phyloP scores from a whole-genome alignment of 2,797 vertebrate species.

The Tragopan temminckii region DNA sequence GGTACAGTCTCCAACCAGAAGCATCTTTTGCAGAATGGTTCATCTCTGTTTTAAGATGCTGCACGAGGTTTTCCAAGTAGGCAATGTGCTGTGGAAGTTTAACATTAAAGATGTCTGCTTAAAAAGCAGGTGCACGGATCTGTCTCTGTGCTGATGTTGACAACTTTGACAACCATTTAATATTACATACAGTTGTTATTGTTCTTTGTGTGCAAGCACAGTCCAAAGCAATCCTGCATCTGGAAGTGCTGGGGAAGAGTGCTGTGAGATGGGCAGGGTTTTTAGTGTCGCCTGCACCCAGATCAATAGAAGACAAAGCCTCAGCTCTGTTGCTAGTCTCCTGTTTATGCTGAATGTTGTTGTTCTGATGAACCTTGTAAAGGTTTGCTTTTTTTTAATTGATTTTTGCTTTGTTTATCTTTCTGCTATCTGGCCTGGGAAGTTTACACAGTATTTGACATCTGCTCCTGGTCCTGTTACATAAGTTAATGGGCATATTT shows the following conservation, averaged over 20 bases:
- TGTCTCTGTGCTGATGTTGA: not conserved
- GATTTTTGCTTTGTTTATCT: conserved; percentile 46
- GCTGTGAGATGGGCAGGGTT: not conserved
- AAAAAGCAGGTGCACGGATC: not conserved
- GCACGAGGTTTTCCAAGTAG: no score
- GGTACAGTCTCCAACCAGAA: conserved; percentile 76
- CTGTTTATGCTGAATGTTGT: not conserved
- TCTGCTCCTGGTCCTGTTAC: conserved; percentile 22
- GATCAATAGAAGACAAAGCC: not conserved
- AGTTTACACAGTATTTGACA: conserved; percentile 49
- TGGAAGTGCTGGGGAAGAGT: not conserved
- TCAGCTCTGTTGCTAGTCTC: not conserved
- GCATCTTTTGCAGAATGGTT: not conserved
- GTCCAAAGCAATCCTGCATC: not conserved
- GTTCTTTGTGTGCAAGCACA: not conserved
- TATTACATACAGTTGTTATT: not conserved
- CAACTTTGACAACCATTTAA: not conserved
- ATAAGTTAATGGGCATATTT: not conserved
- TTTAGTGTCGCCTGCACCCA: not conserved
- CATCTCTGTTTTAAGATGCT: not conserved
- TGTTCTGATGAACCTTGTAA: not conserved
- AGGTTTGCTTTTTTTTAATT: conserved; percentile 28
- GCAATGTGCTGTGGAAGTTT: no score
- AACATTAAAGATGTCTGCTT: no score
- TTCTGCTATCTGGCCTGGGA: conserved; percentile 9